phyloP scores from a whole-genome alignment of 2,113 vertebrate species.

The Lasiurus borealis region DNA sequence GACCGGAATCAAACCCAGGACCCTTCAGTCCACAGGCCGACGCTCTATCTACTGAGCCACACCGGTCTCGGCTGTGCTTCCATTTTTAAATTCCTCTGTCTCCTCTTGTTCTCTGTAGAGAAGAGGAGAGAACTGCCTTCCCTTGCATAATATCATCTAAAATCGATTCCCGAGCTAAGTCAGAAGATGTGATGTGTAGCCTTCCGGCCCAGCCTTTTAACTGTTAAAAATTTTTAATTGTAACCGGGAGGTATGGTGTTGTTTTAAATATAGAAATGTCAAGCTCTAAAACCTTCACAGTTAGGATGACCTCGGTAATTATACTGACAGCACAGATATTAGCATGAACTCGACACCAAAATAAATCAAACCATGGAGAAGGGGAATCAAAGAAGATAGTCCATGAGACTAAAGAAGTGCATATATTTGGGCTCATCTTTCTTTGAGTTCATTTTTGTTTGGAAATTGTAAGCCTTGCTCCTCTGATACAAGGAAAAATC shows the following conservation, averaged over 20 bases:
- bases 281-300: neutral
- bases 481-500: neutral
- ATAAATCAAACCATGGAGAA: constrained; percentile 26
- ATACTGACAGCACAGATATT: constrained; percentile 55
- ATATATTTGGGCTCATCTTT: neutral
- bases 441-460: constrained; percentile 35
- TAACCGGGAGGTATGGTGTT: neutral
- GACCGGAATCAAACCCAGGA: too few species aligned
- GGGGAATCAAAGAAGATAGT: neutral
- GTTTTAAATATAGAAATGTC: constrained; percentile 70
- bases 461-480: neutral
- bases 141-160: neutral
- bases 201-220: neutral
- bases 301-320: constrained; percentile 53
- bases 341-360: constrained; percentile 58
- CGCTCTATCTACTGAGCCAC: too few species aligned
- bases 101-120: neutral
- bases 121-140: neutral
- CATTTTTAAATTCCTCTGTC: neutral
- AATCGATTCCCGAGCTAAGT: neutral
- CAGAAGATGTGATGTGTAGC: neutral
- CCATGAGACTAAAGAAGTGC: neutral
- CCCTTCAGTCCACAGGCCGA: too few species aligned
- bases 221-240: neutral
- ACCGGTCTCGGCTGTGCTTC: neutral